Base-by-base conservation (phyloP, 2,113 vertebrate genomes). In the Sula dactylatra region DNA sequence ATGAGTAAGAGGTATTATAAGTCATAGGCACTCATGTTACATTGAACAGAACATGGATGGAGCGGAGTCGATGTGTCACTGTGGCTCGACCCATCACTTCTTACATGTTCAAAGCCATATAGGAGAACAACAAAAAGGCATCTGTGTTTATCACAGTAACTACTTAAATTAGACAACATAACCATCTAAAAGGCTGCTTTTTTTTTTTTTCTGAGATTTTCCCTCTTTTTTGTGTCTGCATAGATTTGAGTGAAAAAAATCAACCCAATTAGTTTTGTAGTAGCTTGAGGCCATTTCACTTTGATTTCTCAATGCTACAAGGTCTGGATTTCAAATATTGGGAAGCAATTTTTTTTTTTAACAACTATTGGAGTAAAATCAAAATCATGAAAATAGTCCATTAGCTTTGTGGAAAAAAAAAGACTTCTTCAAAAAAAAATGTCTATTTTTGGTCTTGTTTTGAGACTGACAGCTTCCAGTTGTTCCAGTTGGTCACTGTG, bases 21-120 rank as follows among this genome's bases (percentile, higher is more conserved):
- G 10, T 38, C 34, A 24, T 16, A 80, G 26, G 8, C 47, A 44
- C 13, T 24, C 19, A 71, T 9, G 13, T 78, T 82, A 29, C 0
- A 2, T 50, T 61, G 59, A 82, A n/a, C 17, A 66, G 36, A 74
- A 61, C 17, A 45, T 1, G 2, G 36, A 31, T 45, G n/a, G 49
- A 85, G 7, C 4, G 0, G 8, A 13, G 16, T 55, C 36, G 10
- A 3, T 44, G 6, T 55, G 31, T n/a, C 4, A 0, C 69, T 45
- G n/a, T 38, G 54, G 11, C 12, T 87, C 7, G 1, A 65, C 29
- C 7, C 8, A 12, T 64, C 26, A 11, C 4, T 62, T 73, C 31
- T 62, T 47, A 44, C 15, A 32, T 26, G 4, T 70, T 86, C 61
- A 88, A 82, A 67, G 6, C 36, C 34, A 54, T 42, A 36, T 14